Conservation (phyloP, 1,140 invertebrate genomes). For the Choristoneura fumiferana region DNA sequence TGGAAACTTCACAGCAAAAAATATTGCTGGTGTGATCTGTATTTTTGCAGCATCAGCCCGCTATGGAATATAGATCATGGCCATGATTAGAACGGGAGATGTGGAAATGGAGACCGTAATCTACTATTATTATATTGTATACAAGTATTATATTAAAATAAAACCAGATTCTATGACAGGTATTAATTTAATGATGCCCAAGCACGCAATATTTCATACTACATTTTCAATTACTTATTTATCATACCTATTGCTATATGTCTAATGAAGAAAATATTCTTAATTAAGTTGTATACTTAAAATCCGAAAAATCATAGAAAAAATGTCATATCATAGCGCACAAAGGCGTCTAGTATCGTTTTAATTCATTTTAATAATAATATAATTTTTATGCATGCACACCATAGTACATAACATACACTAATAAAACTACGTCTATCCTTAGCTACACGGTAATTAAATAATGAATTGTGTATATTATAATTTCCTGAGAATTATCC, state of each 20-base stretch:
- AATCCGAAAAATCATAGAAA: not conserved
- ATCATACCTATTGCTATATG: conserved; percentile 5
- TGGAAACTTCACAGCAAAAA: too few relatives aligned
- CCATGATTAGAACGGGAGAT: too few relatives aligned
- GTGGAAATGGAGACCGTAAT: too few relatives aligned
- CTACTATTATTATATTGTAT: too few relatives aligned
- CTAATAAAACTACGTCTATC: conserved; percentile 5
- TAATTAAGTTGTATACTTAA: conserved; percentile 1
- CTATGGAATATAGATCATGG: too few relatives aligned
- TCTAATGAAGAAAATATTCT: conserved; percentile 19
- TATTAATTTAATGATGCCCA: conserved; percentile 32
- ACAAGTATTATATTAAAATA: too few relatives aligned
- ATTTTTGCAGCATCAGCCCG: too few relatives aligned
- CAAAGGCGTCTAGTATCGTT: not conserved
- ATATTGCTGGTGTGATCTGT: too few relatives aligned
- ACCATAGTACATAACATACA: too few relatives aligned
- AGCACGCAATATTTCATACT: conserved; percentile 18
- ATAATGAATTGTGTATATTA: not conserved
- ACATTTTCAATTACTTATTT: not conserved
- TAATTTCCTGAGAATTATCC: conserved; percentile 6
- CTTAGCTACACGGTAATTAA: conserved; percentile 1
- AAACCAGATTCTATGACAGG: conserved; percentile 29
- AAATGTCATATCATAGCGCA: conserved; percentile 8
- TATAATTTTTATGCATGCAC: not conserved
- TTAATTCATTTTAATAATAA: conserved; percentile 5